These are phyloP conservation scores for Microcebus jonahi DNA, from an alignment of 2,113 vertebrate species.

Conservation along the genomic window DNA sequence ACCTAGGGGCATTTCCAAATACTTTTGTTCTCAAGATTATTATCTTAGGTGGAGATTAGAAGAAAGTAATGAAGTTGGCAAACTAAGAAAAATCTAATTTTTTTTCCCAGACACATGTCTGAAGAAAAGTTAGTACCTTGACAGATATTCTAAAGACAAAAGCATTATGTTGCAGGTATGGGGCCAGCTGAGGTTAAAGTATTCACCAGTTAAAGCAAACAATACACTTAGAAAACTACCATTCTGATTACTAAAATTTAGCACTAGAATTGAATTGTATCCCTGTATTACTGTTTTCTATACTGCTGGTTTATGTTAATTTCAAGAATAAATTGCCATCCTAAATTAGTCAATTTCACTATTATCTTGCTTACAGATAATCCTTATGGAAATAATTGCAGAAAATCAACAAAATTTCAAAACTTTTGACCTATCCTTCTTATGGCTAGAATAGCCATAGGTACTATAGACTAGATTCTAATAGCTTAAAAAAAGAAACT, in stretches of 20 bases:
- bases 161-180: neutral
- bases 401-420: neutral
- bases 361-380: neutral
- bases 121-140: neutral
- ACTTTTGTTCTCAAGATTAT: neutral
- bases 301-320: neutral
- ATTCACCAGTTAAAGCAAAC: neutral
- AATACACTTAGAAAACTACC: neutral
- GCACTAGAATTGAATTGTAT: neutral
- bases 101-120: neutral
- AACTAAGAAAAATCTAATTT: neutral
- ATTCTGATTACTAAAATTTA: neutral
- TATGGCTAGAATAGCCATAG: neutral
- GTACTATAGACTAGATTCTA: neutral
- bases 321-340: neutral
- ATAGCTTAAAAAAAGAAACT: neutral
- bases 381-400: neutral
- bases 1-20: neutral
- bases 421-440: neutral
- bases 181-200: neutral
- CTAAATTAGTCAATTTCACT: neutral
- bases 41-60: neutral
- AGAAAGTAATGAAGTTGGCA: neutral
- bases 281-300: neutral
- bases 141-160: neutral